phyloP scores from a whole-genome alignment of 2,797 vertebrate genomes.

The Apogon talboti region DNA sequence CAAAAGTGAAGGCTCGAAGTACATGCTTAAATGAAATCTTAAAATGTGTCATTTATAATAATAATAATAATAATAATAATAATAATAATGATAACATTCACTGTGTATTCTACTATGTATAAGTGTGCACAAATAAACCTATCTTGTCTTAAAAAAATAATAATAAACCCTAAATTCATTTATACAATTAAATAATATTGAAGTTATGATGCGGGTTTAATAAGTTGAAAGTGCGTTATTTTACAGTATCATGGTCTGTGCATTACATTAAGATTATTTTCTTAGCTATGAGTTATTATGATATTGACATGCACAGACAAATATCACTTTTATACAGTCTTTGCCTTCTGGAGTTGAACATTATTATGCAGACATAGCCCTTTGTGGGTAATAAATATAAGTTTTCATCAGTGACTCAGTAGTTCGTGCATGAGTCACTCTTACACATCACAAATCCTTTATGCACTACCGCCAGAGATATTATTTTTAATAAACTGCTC shows the following conservation, averaged over 20 bases:
- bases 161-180: too few relatives aligned
- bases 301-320: slow-evolving; percentile 2
- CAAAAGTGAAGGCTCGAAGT: too few relatives aligned
- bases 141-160: too few relatives aligned
- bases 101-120: too few relatives aligned
- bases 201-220: not conserved
- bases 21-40: too few relatives aligned
- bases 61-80: too few relatives aligned
- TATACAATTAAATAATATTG: too few relatives aligned
- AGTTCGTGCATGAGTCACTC: not conserved
- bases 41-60: too few relatives aligned
- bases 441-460: not conserved
- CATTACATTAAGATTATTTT: slow-evolving; percentile 7
- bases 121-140: too few relatives aligned
- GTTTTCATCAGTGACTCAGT: not conserved
- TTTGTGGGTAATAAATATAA: not conserved
- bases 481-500: slow-evolving; percentile 7
- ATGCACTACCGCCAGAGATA: not conserved
- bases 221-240: not conserved
- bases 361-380: not conserved
- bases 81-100: too few relatives aligned
- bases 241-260: slow-evolving; percentile 18
- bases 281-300: not conserved
- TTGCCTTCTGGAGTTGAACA: not conserved
- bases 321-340: not conserved